Conservation (phyloP, 2,113 vertebrate species). For the Cyanoramphus novaezelandiae region DNA sequence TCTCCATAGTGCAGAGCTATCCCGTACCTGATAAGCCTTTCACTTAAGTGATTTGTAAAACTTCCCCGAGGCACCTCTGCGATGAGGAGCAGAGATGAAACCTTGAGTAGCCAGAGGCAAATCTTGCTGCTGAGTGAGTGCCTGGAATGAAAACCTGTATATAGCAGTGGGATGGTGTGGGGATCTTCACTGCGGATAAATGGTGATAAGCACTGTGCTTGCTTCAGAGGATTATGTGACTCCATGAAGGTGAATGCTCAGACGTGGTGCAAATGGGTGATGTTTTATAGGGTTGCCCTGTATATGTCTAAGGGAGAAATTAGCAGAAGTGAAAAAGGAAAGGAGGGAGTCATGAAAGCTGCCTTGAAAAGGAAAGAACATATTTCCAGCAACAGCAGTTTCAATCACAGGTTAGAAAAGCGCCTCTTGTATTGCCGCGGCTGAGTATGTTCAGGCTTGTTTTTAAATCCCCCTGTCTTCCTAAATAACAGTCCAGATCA, state of each 20-base stretch:
- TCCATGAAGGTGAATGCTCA: not conserved
- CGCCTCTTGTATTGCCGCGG: not conserved
- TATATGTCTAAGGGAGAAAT: not conserved
- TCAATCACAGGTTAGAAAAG: not conserved
- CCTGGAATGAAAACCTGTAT: not conserved
- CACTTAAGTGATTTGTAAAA: not conserved
- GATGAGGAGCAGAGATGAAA: constrained; percentile 5
- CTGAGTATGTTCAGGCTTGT: not conserved
- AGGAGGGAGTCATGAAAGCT: not conserved
- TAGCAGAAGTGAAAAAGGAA: not conserved
- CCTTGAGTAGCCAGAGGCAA: not conserved
- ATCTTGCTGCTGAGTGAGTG: not conserved
- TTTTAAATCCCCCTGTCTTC: not conserved
- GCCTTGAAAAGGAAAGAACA: not conserved
- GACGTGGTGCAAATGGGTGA: not conserved
- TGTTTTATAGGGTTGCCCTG: not conserved
- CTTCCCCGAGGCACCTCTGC: not conserved
- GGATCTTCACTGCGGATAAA: not conserved
- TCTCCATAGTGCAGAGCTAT: not conserved
- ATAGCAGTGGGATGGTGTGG: not conserved
- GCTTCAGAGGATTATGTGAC: not conserved
- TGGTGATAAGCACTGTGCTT: not conserved
- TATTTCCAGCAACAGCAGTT: not conserved
- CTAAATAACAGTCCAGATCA: not conserved
- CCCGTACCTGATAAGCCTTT: not conserved